Evolutionary conservation across 2,113 vertebrate species (phyloP), one percentile per base, ranked within the genome.

Genomic region (Salminus brasiliensis): DNA sequence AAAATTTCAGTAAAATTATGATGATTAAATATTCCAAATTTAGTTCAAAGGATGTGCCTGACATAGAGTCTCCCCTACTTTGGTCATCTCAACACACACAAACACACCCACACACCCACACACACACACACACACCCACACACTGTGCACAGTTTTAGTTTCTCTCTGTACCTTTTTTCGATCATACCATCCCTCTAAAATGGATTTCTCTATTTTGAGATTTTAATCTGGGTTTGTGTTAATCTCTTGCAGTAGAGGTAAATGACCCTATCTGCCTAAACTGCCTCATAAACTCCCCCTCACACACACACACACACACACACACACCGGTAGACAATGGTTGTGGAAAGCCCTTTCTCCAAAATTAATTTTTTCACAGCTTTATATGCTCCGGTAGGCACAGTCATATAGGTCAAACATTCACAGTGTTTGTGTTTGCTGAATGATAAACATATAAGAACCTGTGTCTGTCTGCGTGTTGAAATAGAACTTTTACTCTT

Each of bases 131-230:
- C 73, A 53, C 32, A 77, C 27, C n/a, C 29, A 78, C 41, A 60
- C 29, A 72, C 49, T n/a, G n/a, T n/a, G n/a, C n/a, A n/a, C 80
- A 10, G 9, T 43, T 39, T 27, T 66, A 7, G 43, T 47, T 27
- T 41, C 66, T 3, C 39, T 32, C 36, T 32, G 39, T 41, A 57
- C 29, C 21, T 45, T 88, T 83, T 92, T 89, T 89, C 90, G n/a
- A 90, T 92, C 89, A 90, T 85, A 84, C 86, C 82, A 80, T 85
- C 85, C 82, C 85, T 90, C 88, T 88, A 85, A 88, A 90, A 89
- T 49, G 88, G 88, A 92, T 93, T 93, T 93, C 90, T 90, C 89
- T 90, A 88, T 91, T 92, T 91, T 87, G 86, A 91, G 88, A 85
- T 87, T 92, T 91, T 92, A 93, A 93, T 92, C 91, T 92, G 83